Base-by-base conservation (phyloP, 2,888 invertebrate genomes). In the Coelinius sp. region DNA sequence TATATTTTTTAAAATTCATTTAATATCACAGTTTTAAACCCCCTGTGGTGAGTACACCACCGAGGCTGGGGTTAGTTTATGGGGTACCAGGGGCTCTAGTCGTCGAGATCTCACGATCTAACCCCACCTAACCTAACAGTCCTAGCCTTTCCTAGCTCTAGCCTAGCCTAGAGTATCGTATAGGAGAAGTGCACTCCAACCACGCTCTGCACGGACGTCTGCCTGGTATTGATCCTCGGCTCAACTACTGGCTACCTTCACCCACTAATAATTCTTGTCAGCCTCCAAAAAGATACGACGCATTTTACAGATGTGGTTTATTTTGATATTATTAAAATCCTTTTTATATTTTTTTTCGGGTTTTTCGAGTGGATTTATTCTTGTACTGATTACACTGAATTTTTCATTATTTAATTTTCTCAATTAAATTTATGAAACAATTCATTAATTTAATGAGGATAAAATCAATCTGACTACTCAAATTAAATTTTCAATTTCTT, bases 181-280 rank as follows among this genome's bases (percentile, higher is more conserved):
- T 82, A 83, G 83, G 83, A 83, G 84, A 84, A 86, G 85, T 87
- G 86, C 85, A 86, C 85, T 86, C 86, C 79, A 83, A 83, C 70
- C 82, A 81, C 84, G 79, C 78, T 78, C 78, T 83, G 85, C 85
- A 86, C 85, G 86, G 86, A 86, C 85, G 86, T 86, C 87, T 87
- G 87, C 86, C 86, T 84, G 83, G 87, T 87, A 87, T 87, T 87
- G 87, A 87, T 87, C 87, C 86, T 83, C 83, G 83, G 84, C 84
- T 85, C 84, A 84, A 86, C 86, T 85, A 86, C 86, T 84, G 86
- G 87, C 86, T 86, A 87, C 86, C 86, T 87, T 87, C 85, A 84
- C 86, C 87, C 86, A 86, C 87, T 87, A 87, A 87, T 87, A 87
- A 87, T 87, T 87, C 87, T 86, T 87, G 86, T 86, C 86, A 86